Conservation (phyloP, 2,888 invertebrate genomes). For the Tetheella fluctuosa region DNA sequence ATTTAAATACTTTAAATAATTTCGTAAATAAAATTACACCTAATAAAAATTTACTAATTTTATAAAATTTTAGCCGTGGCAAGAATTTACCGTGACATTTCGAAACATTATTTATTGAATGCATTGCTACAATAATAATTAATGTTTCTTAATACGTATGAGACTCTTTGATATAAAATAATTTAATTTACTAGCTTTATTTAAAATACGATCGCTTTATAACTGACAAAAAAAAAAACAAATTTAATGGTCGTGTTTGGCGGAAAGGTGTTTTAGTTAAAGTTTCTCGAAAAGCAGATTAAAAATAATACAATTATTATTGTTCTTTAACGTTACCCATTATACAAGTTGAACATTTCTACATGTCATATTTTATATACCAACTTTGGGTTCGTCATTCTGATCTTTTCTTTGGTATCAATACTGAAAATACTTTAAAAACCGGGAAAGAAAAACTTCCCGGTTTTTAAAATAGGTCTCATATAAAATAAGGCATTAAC, state of each 20-base stretch:
- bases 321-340: too few species aligned
- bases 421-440: too few species aligned
- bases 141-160: conserved; percentile 26
- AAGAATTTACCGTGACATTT: conserved; percentile 9
- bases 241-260: conserved; percentile 27
- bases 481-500: too few species aligned
- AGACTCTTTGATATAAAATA: conserved; percentile 15
- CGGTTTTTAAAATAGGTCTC: too few species aligned
- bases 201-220: conserved; percentile 28
- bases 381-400: too few species aligned
- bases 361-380: too few species aligned
- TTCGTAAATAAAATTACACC: background rate
- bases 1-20: conserved; percentile 6
- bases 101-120: background rate
- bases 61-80: background rate
- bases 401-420: too few species aligned
- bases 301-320: too few species aligned
- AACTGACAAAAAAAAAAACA: conserved; percentile 26
- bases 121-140: background rate
- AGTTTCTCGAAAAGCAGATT: too few species aligned
- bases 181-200: conserved; percentile 9
- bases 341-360: too few species aligned
- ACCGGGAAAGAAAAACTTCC: too few species aligned
- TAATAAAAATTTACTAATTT: background rate
- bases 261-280: conserved; percentile 10